A percentile compares a stretch with the other conserved stretches of the same genome.
Evolutionary conservation across 2,888 invertebrate genomes (phyloP).

Genomic region (Choreutis nemorana): DNA sequence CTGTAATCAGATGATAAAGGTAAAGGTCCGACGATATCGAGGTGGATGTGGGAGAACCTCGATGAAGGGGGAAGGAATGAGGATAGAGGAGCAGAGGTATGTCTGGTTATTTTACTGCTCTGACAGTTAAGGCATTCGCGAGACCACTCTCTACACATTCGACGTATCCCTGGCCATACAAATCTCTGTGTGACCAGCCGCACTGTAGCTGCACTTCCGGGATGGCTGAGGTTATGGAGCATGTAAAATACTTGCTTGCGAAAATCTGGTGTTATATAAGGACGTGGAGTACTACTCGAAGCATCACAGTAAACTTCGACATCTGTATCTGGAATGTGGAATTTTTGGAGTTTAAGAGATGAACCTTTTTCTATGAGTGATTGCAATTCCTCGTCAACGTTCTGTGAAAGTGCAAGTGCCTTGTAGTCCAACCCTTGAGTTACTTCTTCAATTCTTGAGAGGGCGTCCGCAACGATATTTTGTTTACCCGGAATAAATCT

Average conservation of each 20-base stretch:
- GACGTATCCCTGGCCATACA: conserved; percentile 11
- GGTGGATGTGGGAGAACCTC: conserved; percentile 3
- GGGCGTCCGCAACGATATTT: conserved; percentile 10
- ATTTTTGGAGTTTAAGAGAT: conserved; percentile 3
- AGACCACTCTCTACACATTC: conserved; percentile 10
- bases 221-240: conserved; percentile 12
- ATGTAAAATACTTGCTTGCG: conserved; percentile 9
- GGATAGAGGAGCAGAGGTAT: conserved; percentile 7
- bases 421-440: too few species aligned
- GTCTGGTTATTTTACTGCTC: conserved; percentile 7
- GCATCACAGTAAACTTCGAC: conserved; percentile 14
- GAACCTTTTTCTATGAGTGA: too few species aligned
- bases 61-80: conserved; percentile 1
- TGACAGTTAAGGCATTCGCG: conserved; percentile 8
- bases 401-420: too few species aligned
- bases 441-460: too few species aligned
- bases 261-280: conserved; percentile 7
- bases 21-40: conserved; percentile 3
- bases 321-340: conserved; percentile 2
- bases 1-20: not conserved
- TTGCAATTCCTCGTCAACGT: too few species aligned
- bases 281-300: conserved; percentile 6
- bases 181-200: conserved; percentile 8
- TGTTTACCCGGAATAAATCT: conserved; percentile 6
- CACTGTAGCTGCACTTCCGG: conserved; percentile 6